These are phyloP conservation scores for Melipona bicolor DNA, from an alignment of 2,888 invertebrate species.

Conservation along the genomic window DNA sequence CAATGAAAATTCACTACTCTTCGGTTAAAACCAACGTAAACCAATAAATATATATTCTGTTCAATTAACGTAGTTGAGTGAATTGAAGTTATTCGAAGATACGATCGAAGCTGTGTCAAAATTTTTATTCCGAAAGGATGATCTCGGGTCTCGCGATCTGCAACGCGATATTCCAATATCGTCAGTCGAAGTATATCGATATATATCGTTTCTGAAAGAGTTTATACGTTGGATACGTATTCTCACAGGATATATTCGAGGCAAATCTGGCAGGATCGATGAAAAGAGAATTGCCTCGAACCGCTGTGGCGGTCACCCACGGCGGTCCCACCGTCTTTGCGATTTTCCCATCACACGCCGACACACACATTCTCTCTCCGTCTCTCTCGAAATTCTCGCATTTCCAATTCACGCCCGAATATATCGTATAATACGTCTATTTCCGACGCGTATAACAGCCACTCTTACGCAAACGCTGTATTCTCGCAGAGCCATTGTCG, in stretches of 20 bases:
- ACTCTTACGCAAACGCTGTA: constrained; percentile 48
- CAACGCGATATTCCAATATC: too few relatives aligned
- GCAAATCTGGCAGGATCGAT: background rate
- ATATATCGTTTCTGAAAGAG: background rate
- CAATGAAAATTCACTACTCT: background rate
- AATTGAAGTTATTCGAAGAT: too few relatives aligned
- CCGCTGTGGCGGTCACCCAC: too few relatives aligned
- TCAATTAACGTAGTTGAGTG: too few relatives aligned
- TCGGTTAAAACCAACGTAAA: background rate
- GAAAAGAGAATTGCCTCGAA: background rate
- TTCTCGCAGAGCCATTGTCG: constrained; percentile 28
- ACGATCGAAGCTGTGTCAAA: background rate
- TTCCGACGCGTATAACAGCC: constrained; percentile 39
- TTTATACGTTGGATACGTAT: background rate
- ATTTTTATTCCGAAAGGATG: background rate
- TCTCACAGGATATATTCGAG: background rate
- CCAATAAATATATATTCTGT: background rate
- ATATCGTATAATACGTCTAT: constrained; percentile 57
- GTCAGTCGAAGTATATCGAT: too few relatives aligned
- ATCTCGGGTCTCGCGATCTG: too few relatives aligned
- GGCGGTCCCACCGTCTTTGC: background rate
- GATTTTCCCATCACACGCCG: constrained; percentile 8
- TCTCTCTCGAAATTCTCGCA: constrained; percentile 38
- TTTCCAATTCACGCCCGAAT: constrained; percentile 47
- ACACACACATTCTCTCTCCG: background rate